phyloP scores from a whole-genome alignment of 92 coral and sea anemone species.

The Epizoanthus rinbou region DNA sequence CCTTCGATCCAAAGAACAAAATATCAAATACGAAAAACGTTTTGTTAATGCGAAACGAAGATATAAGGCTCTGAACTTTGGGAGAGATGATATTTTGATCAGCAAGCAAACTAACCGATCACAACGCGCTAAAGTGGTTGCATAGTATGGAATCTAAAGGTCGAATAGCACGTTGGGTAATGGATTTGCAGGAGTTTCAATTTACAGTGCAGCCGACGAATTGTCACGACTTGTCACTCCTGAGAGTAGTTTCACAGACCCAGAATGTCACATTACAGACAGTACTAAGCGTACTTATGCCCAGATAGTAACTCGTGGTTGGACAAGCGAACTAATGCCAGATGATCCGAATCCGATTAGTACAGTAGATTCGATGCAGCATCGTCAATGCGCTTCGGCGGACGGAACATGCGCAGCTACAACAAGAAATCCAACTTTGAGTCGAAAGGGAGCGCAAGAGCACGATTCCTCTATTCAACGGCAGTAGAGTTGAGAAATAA shows the following conservation, averaged over 20 bases:
- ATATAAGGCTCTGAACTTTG: no score
- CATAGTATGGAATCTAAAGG: constrained; percentile 35
- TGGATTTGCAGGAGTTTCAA: constrained; percentile 42
- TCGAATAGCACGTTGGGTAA: constrained; percentile 23
- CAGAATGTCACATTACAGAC: neutral
- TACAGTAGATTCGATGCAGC: neutral
- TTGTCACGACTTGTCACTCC: constrained; percentile 20
- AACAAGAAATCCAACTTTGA: neutral
- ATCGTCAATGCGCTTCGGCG: neutral
- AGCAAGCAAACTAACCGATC: no score
- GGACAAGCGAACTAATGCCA: constrained; percentile 6
- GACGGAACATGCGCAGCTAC: neutral
- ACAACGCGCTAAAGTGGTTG: neutral
- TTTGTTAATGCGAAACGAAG: no score
- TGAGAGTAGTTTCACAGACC: neutral
- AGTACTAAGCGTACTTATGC: neutral
- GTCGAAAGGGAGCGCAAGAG: constrained; percentile 30
- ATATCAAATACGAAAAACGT: no score
- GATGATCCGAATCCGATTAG: constrained; percentile 3
- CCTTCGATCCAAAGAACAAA: no score
- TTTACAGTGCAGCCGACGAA: neutral
- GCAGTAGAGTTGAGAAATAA: constrained; percentile 3
- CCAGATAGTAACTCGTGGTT: neutral
- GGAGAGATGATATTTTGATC: no score
- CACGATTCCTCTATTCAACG: constrained; percentile 23